Base-by-base conservation (phyloP, 2,888 invertebrate genomes). In the Galerucella calmariensis region DNA sequence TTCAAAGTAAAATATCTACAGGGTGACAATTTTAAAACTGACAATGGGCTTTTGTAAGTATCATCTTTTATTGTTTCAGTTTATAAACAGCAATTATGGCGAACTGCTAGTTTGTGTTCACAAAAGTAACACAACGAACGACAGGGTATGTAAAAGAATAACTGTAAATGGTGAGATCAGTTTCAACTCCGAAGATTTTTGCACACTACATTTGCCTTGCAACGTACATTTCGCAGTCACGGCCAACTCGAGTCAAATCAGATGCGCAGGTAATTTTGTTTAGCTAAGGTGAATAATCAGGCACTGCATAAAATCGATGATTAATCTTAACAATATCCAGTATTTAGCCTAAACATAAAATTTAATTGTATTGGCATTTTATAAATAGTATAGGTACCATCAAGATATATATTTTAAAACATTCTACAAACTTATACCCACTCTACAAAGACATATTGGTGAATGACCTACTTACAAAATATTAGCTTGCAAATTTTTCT, bases 231-330 rank as follows among this genome's bases (percentile, higher is more conserved):
- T 91, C 80, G 86, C 87, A 66, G 88, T 90, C 3, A 86, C 88
- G 11, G 89, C 89, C n/a, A 85, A 88, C 20, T 87, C 88, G 11
- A 88, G 90, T 4, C 84, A 85, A 51, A 90, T 90, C 78, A 87
- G 89, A 80, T 93, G 92, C 84, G 89, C 91, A 85, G 91, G 92
- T 92, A 89, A 69, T 56, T 56, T 14, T 12, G 16, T 68, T 68
- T 68, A 20, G 8, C 44, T 16, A 58, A 46, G 41, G 68, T 68
- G 35, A 61, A 67, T 41, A 41, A 41, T n/a, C 35, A 67, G 27
- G 44, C 62, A 41, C 0, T 44, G 1, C 8, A 53, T n/a, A 51
- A 67, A 61, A n/a, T 61, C n/a, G 16, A 61, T 14, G 11, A 61
- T 35, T 16, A 16, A 16, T 16, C 20, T 24, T 6, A 12, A 59